Base-by-base conservation (phyloP, 2,888 invertebrate genomes). In the Melieria omissa region DNA sequence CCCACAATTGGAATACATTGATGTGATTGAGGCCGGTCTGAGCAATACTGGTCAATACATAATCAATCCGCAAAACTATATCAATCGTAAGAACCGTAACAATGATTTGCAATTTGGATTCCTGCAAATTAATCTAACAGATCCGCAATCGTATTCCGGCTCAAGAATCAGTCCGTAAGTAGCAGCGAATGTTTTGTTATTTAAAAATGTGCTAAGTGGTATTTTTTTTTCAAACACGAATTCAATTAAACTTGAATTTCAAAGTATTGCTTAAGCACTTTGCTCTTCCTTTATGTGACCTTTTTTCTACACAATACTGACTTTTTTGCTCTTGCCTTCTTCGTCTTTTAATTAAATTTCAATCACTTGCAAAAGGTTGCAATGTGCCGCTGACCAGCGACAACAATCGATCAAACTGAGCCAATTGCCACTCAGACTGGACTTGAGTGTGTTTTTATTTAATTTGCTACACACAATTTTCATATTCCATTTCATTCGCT, bases 31-130 rank as follows among this genome's bases (percentile, higher is more conserved):
- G 84, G 89, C 90, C 12, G 88, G 89, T 49, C 87, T 89, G 0
- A 88, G 90, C 0, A 95, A 95, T 78, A 90, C 89, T 8, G 96
- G 96, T 4, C 88, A 89, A 70, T 93, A 93, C 80, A 89, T 90
- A 0, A 93, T 96, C 64, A 89, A 90, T 12, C 95, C 95, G 0
- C 90, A 91, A 7, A 91, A 92, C 78, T 96, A 91, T 82, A 88
- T 92, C 46, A 90, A 90, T 64, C 89, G 92, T 41, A 90, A 93
- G 73, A 93, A 95, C 79, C 88, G 89, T 47, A 89, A 91, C 83
- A 90, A 91, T 65, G 94, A 95, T 79, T 90, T 95, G 88, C 92
- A 93, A 83, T 96, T 95, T 83, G 97, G 95, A 55, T 96, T 95
- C 80, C 88, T 96, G 65, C 94, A 93, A 85, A 94, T 97, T 72